Percentiles rank a stretch among this genome's conserved stretches.
Conservation (phyloP, 2,113 vertebrate genomes). For the Cervus canadensis region DNA sequence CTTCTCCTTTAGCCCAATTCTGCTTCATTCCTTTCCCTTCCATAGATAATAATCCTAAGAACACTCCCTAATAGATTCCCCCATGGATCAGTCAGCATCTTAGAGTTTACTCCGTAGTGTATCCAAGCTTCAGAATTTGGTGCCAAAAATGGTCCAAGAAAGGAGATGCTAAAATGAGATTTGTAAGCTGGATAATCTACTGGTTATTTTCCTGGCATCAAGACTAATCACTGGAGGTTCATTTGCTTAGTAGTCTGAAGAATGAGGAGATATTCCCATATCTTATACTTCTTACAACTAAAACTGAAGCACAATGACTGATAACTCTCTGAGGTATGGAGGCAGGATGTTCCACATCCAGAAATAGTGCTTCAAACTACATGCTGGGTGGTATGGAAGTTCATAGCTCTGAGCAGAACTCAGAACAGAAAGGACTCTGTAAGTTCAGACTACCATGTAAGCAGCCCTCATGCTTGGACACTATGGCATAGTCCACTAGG, state of each 20-base stretch:
- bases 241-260: background rate
- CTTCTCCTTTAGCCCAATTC: background rate
- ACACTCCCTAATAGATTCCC: background rate
- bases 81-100: background rate
- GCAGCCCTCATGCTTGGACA: background rate
- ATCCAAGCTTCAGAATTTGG: background rate
- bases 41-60: background rate
- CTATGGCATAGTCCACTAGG: background rate
- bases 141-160: background rate
- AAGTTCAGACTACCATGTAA: background rate
- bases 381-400: background rate
- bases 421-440: background rate
- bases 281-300: background rate
- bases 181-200: background rate
- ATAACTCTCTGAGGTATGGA: background rate
- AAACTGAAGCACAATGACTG: background rate
- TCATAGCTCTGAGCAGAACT: background rate
- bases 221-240: background rate
- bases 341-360: background rate
- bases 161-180: background rate
- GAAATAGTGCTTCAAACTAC: background rate
- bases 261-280: background rate
- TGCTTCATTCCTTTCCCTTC: background rate
- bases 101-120: background rate
- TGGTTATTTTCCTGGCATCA: background rate